These are phyloP conservation scores for Neotoxoptera formosana DNA, from an alignment of 1,140 invertebrate genomes.

Conservation along the genomic window DNA sequence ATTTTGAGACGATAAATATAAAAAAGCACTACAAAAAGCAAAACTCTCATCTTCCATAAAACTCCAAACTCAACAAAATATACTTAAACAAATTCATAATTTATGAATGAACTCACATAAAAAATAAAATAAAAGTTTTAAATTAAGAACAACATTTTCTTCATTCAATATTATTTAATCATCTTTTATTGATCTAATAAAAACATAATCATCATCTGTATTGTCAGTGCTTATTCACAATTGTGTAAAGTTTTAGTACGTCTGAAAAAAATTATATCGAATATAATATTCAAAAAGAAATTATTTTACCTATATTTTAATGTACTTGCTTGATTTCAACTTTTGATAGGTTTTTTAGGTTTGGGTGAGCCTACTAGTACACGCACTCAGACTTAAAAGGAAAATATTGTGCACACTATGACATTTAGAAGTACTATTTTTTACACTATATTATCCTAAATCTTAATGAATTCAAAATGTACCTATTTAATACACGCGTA, in stretches of 20 bases:
- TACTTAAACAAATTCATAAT: neutral
- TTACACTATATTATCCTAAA: neutral
- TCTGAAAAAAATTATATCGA: neutral
- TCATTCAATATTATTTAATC: neutral
- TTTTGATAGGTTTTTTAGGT: neutral
- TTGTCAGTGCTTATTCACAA: neutral
- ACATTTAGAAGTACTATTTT: neutral
- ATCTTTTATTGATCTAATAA: neutral
- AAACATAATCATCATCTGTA: neutral
- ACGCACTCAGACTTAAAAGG: no score
- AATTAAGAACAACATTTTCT: neutral
- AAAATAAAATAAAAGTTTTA: neutral
- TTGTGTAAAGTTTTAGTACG: neutral
- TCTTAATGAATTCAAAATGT: neutral
- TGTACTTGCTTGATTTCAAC: neutral
- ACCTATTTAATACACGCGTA: neutral
- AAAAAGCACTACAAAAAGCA: neutral
- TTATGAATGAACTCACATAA: neutral
- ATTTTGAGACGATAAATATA: neutral
- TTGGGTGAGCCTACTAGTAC: neutral
- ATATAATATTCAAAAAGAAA: neutral
- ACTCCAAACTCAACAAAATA: neutral
- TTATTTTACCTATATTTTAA: neutral
- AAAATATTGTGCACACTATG: no score
- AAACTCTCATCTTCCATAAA: neutral